These are phyloP conservation scores for Papilio gigon DNA, from an alignment of 2,888 invertebrate species.

Conservation along the genomic window DNA sequence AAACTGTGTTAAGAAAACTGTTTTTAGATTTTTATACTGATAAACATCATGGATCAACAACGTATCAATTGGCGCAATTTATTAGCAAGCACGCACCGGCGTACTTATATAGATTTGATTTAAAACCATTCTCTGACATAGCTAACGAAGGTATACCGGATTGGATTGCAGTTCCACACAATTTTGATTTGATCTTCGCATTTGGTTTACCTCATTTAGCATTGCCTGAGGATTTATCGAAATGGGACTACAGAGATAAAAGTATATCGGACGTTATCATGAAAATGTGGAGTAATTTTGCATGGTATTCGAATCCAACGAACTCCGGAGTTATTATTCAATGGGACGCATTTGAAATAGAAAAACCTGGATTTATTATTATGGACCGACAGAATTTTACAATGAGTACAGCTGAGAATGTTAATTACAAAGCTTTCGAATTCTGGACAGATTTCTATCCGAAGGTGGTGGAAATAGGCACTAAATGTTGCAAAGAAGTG, in stretches of 20 bases:
- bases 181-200: constrained; percentile 90
- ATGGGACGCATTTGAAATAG: constrained; percentile 87
- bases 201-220: constrained; percentile 91
- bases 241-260: constrained; percentile 90
- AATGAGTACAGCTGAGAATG: constrained; percentile 85
- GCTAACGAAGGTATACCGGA: constrained; percentile 86
- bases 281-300: constrained; percentile 91
- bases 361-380: constrained; percentile 87
- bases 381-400: constrained; percentile 88
- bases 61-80: constrained; percentile 85
- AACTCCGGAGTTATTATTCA: constrained; percentile 87
- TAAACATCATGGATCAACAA: constrained; percentile 87
- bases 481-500: constrained; percentile 87
- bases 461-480: constrained; percentile 86
- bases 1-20: constrained; percentile 83
- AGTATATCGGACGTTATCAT: constrained; percentile 90
- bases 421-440: constrained; percentile 89
- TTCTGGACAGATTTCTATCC: constrained; percentile 95
- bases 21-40: constrained; percentile 89
- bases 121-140: constrained; percentile 85
- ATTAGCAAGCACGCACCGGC: constrained; percentile 84
- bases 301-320: constrained; percentile 87
- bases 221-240: constrained; percentile 80
- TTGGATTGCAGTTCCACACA: constrained; percentile 91
- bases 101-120: constrained; percentile 89